Percentiles rank a stretch among this genome's conserved stretches.
phyloP scores from a whole-genome alignment of 2,113 vertebrate species.

The Galeopterus variegatus region DNA sequence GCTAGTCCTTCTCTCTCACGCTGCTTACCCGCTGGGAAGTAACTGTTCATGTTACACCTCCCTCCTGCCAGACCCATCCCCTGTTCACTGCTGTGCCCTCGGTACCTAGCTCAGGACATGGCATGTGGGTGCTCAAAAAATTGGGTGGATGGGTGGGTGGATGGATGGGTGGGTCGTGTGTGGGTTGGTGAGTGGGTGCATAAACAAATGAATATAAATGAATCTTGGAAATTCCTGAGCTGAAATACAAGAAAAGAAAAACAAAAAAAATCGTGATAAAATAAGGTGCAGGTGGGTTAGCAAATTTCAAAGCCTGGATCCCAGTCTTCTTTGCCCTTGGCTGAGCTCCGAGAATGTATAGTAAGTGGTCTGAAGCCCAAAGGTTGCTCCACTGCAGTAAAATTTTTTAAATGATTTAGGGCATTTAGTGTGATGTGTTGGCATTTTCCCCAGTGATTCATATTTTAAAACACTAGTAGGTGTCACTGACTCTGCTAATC shows the following conservation, averaged over 20 bases:
- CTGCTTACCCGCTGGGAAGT: too few relatives aligned
- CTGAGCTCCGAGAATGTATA: neutral
- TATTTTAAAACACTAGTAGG: neutral
- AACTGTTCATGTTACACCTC: too few relatives aligned
- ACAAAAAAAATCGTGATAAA: neutral
- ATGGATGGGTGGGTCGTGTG: neutral
- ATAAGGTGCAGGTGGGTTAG: neutral
- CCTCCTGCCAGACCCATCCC: too few relatives aligned
- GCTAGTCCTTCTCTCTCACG: too few relatives aligned
- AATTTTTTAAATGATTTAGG: neutral
- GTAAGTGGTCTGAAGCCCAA: neutral
- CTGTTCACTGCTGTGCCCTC: too few relatives aligned
- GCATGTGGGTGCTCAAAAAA: too few relatives aligned
- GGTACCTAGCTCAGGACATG: too few relatives aligned
- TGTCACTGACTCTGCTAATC: neutral
- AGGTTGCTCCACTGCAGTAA: neutral
- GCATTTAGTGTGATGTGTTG: neutral
- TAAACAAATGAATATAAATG: neutral
- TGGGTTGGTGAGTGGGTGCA: neutral
- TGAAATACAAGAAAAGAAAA: neutral
- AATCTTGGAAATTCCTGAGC: neutral
- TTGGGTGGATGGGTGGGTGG: neutral
- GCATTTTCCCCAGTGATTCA: neutral
- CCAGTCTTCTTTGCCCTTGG: neutral
- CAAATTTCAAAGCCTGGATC: neutral